These are phyloP conservation scores for Machimus atricapillus DNA, from an alignment of 2,888 invertebrate genomes.

Conservation along the genomic window DNA sequence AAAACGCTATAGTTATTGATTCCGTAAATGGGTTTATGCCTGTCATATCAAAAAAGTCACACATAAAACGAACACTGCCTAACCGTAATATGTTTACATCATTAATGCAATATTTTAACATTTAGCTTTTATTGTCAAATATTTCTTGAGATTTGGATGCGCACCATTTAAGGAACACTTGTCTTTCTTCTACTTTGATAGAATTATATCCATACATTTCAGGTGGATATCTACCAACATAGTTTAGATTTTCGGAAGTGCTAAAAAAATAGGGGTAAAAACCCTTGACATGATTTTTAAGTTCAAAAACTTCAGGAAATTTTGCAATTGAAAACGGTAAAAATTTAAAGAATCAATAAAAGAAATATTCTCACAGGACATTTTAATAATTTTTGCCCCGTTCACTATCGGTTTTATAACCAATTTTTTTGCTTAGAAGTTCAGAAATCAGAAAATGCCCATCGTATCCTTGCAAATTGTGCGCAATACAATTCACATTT, in stretches of 20 bases:
- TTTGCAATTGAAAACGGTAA: too few species aligned
- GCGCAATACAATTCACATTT: constrained; percentile 4
- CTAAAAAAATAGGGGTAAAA: constrained; percentile 33
- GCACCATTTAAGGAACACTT: constrained; percentile 17
- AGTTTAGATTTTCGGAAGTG: constrained; percentile 23
- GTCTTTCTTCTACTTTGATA: background rate
- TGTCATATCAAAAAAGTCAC: background rate
- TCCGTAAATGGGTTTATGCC: background rate
- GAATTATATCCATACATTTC: constrained; percentile 25
- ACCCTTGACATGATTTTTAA: constrained; percentile 15
- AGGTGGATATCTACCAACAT: constrained; percentile 2
- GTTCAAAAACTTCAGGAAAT: constrained; percentile 34
- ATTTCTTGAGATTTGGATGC: constrained; percentile 14
- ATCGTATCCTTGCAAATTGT: constrained; percentile 29
- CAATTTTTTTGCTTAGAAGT: too few species aligned
- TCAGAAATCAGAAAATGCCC: constrained; percentile 31
- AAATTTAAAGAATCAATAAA: too few species aligned
- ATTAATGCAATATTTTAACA: constrained; percentile 27
- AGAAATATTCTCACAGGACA: too few species aligned
- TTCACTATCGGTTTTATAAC: too few species aligned
- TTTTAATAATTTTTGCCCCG: too few species aligned
- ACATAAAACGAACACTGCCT: constrained; percentile 26
- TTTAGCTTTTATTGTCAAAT: background rate
- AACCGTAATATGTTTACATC: constrained; percentile 36
- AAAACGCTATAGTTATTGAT: constrained; percentile 25